These are phyloP conservation scores for Chelonia mydas DNA, from an alignment of 2,797 vertebrate species.

Conservation along the genomic window DNA sequence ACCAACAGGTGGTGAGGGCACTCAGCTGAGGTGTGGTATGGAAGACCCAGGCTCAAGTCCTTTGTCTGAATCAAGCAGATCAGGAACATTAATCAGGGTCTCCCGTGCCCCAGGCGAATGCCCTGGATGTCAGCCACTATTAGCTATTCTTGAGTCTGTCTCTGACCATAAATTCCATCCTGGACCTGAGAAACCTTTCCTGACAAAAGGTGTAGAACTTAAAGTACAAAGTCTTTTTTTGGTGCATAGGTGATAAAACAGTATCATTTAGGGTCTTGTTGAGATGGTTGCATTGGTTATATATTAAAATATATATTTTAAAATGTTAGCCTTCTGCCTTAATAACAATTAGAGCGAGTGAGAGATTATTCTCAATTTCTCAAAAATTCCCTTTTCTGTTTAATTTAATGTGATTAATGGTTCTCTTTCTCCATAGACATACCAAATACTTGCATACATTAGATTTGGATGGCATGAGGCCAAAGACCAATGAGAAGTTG, in stretches of 20 bases:
- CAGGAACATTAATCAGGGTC: background rate
- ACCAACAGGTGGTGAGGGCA: background rate
- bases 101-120: background rate
- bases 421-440: background rate
- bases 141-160: background rate
- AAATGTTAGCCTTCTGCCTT: background rate
- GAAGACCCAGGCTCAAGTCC: background rate
- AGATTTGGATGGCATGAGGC: background rate
- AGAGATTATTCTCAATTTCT: background rate
- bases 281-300: background rate
- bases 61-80: background rate
- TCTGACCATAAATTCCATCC: background rate
- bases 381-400: background rate
- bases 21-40: background rate
- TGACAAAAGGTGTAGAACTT: background rate
- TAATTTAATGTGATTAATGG: background rate
- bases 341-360: background rate
- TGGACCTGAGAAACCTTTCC: background rate
- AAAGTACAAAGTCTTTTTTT: background rate
- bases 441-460: accelerated
- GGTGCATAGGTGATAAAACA: background rate
- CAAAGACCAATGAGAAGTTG: background rate
- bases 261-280: background rate
- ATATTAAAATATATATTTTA: background rate
- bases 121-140: background rate